Evolutionary conservation across 1,140 invertebrate genomes (phyloP).

Genomic region (Drosophila fuyamai): DNA sequence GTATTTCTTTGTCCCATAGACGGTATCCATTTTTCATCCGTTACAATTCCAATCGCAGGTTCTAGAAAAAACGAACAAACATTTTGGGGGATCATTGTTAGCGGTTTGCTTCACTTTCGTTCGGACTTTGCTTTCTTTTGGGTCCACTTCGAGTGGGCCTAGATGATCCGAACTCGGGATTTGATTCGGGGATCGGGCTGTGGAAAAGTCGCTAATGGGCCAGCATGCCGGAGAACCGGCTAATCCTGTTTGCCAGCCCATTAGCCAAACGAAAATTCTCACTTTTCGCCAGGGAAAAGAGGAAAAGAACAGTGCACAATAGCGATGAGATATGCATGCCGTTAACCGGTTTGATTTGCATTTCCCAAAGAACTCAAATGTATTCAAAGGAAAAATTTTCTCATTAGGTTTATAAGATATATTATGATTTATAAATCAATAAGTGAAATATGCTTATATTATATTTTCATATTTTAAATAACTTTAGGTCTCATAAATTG

Average conservation of each 20-base stretch:
- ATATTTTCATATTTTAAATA: too few species aligned
- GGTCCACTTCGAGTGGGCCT: slow-evolving; percentile 16
- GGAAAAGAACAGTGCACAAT: slow-evolving; percentile 40
- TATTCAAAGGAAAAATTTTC: background rate
- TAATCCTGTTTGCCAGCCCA: slow-evolving; percentile 61
- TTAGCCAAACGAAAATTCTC: slow-evolving; percentile 70
- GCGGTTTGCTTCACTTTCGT: slow-evolving; percentile 59
- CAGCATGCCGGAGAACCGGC: slow-evolving; percentile 60
- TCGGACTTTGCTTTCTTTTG: slow-evolving; percentile 59
- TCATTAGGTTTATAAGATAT: too few species aligned
- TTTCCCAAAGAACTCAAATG: slow-evolving; percentile 13
- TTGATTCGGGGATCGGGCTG: slow-evolving; percentile 12
- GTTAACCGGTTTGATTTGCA: slow-evolving; percentile 63
- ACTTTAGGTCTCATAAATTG: too few species aligned
- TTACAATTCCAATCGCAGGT: slow-evolving; percentile 28
- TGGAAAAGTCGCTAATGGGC: slow-evolving; percentile 38
- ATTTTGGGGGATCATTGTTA: slow-evolving; percentile 24
- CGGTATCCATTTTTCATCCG: slow-evolving; percentile 71
- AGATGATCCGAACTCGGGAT: slow-evolving; percentile 37
- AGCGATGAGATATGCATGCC: slow-evolving; percentile 28
- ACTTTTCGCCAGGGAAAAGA: slow-evolving; percentile 62
- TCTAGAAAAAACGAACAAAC: slow-evolving; percentile 35
- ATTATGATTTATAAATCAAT: too few species aligned
- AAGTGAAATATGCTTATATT: too few species aligned
- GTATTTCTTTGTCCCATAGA: slow-evolving; percentile 83